Base-by-base conservation (phyloP, 2,797 vertebrate species). In the Denticeps clupeoides region DNA sequence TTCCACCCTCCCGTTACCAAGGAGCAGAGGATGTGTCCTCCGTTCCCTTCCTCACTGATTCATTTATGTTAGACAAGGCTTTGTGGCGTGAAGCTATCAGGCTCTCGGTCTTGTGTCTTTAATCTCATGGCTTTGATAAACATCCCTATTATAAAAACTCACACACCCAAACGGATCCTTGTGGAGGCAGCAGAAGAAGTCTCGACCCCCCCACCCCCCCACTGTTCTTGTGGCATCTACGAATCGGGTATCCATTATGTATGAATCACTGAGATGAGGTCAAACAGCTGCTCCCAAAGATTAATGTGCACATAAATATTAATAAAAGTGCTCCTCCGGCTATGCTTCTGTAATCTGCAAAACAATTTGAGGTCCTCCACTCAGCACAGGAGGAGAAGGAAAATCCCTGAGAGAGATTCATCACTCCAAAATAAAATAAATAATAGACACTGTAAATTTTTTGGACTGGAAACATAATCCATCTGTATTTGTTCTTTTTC, bases 221-320 rank as follows among this genome's bases (percentile, higher is more conserved):
- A 58, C 40, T 7, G 7, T 52, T 60, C 19, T 46, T 47, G 52
- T 58, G 51, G 59, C 55, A 51, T 60, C 57, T 55, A 50, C 63
- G 38, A 18, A 60, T 57, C 60, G 59, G 22, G 37, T 59, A 68
- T 68, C 63, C 58, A 61, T 68, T 63, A 68, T 65, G 63, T 54
- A 68, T 65, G 58, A 68, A 53, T 63, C 60, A 61, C 58, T 45
- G 60, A 68, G 63, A 65, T 33, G 58, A 65, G 63, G 63, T 68
- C 63, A 65, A 68, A 63, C 60, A 65, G 60, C 66, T 68, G 63
- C 60, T 60, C 47, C 63, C 45, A 45, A 55, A 63, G 63, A 63
- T 65, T 68, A 65, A 63, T 65, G 49, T 55, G 58, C 60, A 63
- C 63, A 69, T 65, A 63, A 69, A 69, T 65, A 65, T 69, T 59